Evolutionary conservation across 1,140 invertebrate genomes (phyloP).

Genomic region (Aethina tumida): DNA sequence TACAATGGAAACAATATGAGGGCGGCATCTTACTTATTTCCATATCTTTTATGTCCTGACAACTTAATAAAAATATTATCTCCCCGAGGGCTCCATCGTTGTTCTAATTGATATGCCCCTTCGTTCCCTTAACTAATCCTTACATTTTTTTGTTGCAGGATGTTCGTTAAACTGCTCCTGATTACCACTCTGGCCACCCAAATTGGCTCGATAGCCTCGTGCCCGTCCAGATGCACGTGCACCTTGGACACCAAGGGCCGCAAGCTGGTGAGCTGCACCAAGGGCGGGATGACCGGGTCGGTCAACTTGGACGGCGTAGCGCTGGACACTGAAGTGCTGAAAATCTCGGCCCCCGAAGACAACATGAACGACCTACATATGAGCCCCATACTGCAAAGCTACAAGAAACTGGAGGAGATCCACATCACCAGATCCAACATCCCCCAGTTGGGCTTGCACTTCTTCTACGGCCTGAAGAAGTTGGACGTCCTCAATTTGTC

Average conservation of each 20-base stretch:
- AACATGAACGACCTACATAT: slow-evolving; percentile 59
- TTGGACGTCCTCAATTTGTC: slow-evolving; percentile 61
- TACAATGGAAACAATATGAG: too few species aligned
- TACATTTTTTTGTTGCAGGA: slow-evolving; percentile 35
- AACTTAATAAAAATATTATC: too few species aligned
- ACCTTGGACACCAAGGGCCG: slow-evolving; percentile 26
- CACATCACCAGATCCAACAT: slow-evolving; percentile 66
- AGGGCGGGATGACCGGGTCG: slow-evolving; percentile 47
- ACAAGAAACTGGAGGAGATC: slow-evolving; percentile 58
- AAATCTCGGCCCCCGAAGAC: slow-evolving; percentile 55
- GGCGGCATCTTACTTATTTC: too few species aligned
- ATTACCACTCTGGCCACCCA: slow-evolving; percentile 31
- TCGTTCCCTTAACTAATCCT: too few species aligned
- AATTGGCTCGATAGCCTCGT: slow-evolving; percentile 39
- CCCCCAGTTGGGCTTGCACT: slow-evolving; percentile 65
- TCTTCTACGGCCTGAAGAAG: slow-evolving; percentile 64
- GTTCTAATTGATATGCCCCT: too few species aligned
- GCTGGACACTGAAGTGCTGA: slow-evolving; percentile 51
- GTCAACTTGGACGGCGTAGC: slow-evolving; percentile 52
- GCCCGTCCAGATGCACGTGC: slow-evolving; percentile 31
- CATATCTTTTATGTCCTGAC: too few species aligned
- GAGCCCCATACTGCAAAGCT: slow-evolving; percentile 59
- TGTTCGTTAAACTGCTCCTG: slow-evolving; percentile 37
- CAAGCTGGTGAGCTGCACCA: slow-evolving; percentile 36
- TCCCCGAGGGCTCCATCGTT: too few species aligned